Conservation (phyloP, 2,113 vertebrate genomes). For the Emydura subglobosa region DNA sequence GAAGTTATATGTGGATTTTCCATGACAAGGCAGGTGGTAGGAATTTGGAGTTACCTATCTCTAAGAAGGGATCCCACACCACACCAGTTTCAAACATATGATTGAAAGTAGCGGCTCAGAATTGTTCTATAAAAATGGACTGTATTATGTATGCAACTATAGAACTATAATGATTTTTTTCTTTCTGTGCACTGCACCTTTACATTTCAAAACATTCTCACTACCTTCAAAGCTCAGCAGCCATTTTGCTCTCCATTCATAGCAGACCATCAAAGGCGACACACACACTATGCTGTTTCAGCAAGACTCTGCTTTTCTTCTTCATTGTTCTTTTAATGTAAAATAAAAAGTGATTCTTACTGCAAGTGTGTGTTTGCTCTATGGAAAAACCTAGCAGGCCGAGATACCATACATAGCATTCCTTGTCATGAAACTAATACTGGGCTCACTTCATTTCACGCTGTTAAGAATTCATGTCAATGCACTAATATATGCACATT, state of each 20-base stretch:
- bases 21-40: neutral
- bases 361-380: neutral
- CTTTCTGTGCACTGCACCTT: neutral
- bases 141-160: neutral
- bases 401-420: neutral
- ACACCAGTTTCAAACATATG: neutral
- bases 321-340: neutral
- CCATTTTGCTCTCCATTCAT: neutral
- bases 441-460: neutral
- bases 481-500: neutral
- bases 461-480: neutral
- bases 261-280: neutral
- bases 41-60: neutral
- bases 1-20: neutral
- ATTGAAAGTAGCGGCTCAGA: neutral
- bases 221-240: neutral
- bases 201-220: neutral
- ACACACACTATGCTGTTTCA: neutral
- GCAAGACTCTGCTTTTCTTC: conserved; percentile 12
- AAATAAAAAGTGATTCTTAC: neutral
- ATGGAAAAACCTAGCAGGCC: neutral
- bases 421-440: neutral
- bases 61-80: neutral
- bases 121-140: neutral
- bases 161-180: neutral